These are phyloP conservation scores for Delichon dasypus DNA, from an alignment of 2,797 vertebrate species.

Conservation along the genomic window DNA sequence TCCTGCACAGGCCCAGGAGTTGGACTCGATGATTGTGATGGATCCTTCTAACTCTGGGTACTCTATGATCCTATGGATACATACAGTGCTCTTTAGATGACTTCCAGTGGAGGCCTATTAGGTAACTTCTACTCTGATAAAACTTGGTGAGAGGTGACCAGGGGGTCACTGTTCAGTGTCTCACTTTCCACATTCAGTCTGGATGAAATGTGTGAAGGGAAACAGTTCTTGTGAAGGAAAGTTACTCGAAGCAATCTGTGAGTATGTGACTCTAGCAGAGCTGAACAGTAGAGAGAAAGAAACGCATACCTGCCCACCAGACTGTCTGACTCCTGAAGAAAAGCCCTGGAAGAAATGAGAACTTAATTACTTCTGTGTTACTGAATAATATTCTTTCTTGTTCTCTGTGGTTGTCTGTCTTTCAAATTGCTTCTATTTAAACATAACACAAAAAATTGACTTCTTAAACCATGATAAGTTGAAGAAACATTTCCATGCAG, in stretches of 20 bases:
- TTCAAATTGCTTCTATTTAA: background rate
- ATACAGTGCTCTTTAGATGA: background rate
- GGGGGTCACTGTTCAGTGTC: background rate
- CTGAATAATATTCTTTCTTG: background rate
- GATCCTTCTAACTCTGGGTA: background rate
- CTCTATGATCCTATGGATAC: background rate
- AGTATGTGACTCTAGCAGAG: background rate
- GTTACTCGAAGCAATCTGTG: background rate
- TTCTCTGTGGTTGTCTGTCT: background rate
- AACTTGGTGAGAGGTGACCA: background rate
- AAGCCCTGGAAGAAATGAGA: conserved; percentile 7
- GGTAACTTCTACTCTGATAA: background rate
- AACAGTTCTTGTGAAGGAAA: background rate
- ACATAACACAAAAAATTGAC: background rate
- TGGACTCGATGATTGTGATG: background rate
- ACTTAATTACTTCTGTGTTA: background rate
- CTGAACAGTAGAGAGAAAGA: background rate
- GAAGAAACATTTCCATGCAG: background rate
- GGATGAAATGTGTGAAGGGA: background rate
- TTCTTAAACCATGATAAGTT: background rate
- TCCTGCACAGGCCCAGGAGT: background rate
- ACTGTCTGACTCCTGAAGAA: conserved; percentile 35
- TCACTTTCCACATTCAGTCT: background rate
- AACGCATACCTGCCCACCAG: conserved; percentile 43
- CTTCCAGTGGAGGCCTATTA: background rate